Evolutionary conservation across 2,888 invertebrate genomes (phyloP).

Genomic region (Cryptocephalus moraei): DNA sequence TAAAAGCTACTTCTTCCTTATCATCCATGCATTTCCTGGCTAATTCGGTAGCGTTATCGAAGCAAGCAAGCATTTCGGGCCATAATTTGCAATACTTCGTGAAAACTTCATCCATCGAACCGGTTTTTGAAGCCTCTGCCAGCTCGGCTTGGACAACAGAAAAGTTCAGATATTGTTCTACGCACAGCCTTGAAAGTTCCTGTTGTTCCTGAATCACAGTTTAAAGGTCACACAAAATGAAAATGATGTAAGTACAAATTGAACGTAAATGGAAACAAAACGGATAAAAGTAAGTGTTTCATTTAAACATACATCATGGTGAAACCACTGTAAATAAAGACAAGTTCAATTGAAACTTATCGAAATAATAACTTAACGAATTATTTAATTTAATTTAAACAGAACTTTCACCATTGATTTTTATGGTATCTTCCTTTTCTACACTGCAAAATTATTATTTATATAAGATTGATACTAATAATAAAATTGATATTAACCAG

Average conservation of each 20-base stretch:
- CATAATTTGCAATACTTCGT: slow-evolving; percentile 58
- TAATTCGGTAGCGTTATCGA: slow-evolving; percentile 45
- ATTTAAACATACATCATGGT: no score
- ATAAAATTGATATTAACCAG: no score
- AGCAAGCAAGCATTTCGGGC: slow-evolving; percentile 49
- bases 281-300: no score
- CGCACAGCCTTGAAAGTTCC: slow-evolving; percentile 43
- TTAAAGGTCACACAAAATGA: not conserved
- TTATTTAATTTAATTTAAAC: no score
- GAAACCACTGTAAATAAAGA: no score
- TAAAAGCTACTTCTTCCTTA: slow-evolving; percentile 51
- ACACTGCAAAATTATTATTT: no score
- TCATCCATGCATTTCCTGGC: slow-evolving; percentile 53
- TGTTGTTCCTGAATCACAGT: slow-evolving; percentile 17
- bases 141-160: slow-evolving; percentile 53
- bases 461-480: no score
- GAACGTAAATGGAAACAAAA: not conserved
- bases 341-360: no score
- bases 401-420: no score
- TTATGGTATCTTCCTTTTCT: no score
- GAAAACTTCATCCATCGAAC: slow-evolving; percentile 39
- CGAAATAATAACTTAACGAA: no score
- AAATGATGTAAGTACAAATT: not conserved
- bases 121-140: slow-evolving; percentile 53
- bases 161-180: slow-evolving; percentile 47